Evolutionary conservation across 2,113 vertebrate species (phyloP).

Genomic region (Toxotes jaculatrix): DNA sequence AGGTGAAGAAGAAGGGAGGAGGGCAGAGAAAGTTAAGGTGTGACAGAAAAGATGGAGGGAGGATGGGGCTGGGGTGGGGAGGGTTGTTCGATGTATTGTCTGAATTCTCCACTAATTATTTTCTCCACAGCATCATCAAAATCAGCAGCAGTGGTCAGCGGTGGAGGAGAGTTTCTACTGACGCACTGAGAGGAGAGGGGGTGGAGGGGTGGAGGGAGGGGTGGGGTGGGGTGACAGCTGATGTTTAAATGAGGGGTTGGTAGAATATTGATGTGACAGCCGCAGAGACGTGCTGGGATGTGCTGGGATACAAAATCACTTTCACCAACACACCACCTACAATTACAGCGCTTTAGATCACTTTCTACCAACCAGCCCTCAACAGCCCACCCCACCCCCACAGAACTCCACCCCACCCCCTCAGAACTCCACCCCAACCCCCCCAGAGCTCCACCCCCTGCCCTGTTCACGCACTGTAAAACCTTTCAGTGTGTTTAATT

Average conservation of each 20-base stretch:
- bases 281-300: conserved; percentile 44
- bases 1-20: conserved; percentile 6
- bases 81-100: conserved; percentile 13
- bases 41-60: conserved; percentile 18
- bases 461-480: conserved; percentile 22
- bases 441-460: not conserved
- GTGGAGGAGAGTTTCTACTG: conserved; percentile 6
- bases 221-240: conserved; percentile 57
- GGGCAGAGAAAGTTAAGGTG: conserved; percentile 27
- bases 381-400: not conserved
- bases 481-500: not conserved
- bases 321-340: conserved; percentile 64
- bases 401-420: not conserved
- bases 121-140: not conserved
- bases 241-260: conserved; percentile 73
- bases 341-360: conserved; percentile 73
- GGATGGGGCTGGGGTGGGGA: not conserved
- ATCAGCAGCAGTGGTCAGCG: conserved; percentile 24
- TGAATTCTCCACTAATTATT: conserved; percentile 53
- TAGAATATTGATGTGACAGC: conserved; percentile 72
- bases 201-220: conserved; percentile 9
- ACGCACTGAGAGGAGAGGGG: not conserved
- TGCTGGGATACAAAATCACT: conserved; percentile 70
- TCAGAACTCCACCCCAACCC: not conserved
- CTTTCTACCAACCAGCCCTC: conserved; percentile 48